Evolutionary conservation across 2,113 vertebrate genomes (phyloP), one percentile per base, ranked within the genome.

Genomic region (Toxotes chatareus): DNA sequence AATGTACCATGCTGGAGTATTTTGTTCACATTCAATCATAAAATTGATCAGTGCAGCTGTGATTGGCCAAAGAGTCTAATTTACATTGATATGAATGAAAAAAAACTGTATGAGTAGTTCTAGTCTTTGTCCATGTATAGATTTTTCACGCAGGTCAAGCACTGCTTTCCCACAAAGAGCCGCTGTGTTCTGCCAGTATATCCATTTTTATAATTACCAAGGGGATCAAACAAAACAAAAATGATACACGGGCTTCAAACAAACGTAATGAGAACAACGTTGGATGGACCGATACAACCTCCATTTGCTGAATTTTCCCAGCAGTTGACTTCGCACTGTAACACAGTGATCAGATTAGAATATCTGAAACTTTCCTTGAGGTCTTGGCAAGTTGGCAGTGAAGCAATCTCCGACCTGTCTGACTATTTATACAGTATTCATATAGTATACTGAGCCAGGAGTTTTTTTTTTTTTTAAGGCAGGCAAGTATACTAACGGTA

Each of bases 141-240:
- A 19, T 49, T 65, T 40, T 66, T 32, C 27, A 14, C 40, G 69
- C 31, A 64, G 17, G 12, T 60, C 4, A 38, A 55, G 17, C 12
- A 11, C 46, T 63, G 46, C 11, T 17, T 46, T 49, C 36, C 46
- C 49, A 71, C 31, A 65, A 71, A 64, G 12, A 17, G 11, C 56
- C 47, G 11, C 2, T 38, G 64, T 68, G 56, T 62, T 75, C 72
- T 56, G 79, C 56, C 71, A 62, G 61, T 36, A 40, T 13, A 23
- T 80, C 59, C 21, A 34, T 38, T 46, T 66, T 66, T 16, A 46
- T 72, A 64, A 65, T 71, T 57, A 67, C 53, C 17, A 32, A 55
- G 14, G 21, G n/a, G 55, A 68, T 81, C 62, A 68, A 86, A 78
- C 23, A 66, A 61, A 61, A 73, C 12, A 57, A 57, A 63, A 68